These are phyloP conservation scores for Morpho helenor DNA, from an alignment of 2,888 invertebrate genomes.

Conservation along the genomic window DNA sequence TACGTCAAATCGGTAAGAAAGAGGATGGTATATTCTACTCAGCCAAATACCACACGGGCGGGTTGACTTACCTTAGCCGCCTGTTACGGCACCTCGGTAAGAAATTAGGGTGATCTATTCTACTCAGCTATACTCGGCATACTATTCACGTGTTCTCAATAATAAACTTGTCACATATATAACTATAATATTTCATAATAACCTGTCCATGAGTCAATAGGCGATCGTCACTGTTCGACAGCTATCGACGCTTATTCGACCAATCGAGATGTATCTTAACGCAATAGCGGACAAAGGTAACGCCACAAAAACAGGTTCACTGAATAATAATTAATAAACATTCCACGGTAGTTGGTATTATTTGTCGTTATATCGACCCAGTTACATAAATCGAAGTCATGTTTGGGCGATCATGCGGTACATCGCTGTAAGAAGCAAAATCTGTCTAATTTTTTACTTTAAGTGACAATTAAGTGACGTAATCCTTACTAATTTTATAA, in stretches of 20 bases:
- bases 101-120: no score
- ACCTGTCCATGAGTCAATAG: constrained; percentile 27
- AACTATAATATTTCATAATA: constrained; percentile 28
- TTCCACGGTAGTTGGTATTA: not conserved
- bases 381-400: not conserved
- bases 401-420: not conserved
- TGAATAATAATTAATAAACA: no score
- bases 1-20: no score
- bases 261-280: constrained; percentile 11
- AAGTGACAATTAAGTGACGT: no score
- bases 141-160: constrained; percentile 12
- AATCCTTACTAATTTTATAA: no score
- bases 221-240: constrained; percentile 26
- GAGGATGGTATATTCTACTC: no score
- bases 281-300: constrained; percentile 7
- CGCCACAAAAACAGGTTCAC: not conserved
- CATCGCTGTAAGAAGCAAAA: no score
- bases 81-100: no score
- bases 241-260: constrained; percentile 22
- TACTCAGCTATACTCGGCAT: no score
- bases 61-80: no score
- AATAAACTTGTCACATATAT: constrained; percentile 23
- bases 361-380: not conserved
- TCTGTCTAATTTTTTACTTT: no score
- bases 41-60: no score